Evolutionary conservation across 2,888 invertebrate genomes (phyloP), one percentile per base, ranked within the genome.

Genomic region (Caenorhabditis virilis): DNA sequence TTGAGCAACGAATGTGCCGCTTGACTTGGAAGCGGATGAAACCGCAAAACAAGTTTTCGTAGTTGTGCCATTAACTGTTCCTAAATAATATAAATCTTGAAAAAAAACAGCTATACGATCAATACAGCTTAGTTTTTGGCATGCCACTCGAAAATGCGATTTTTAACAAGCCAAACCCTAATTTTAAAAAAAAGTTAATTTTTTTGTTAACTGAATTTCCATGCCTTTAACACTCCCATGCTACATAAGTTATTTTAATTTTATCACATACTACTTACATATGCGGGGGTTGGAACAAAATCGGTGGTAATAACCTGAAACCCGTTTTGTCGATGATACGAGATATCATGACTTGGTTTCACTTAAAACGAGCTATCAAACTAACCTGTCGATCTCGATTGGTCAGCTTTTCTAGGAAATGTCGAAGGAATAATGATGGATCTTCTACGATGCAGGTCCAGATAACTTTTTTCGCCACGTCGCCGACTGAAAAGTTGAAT

Each of bases 371-470:
- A n/a, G n/a, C n/a, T n/a, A n/a, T n/a, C n/a, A n/a, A n/a, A n/a
- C n/a, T 39, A 47, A 79, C 82, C 71, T 83, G 85, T 76, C 84
- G 82, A 30, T 85, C 84, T 51, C 83, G 83, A 71, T 84, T 80
- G 2, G 98, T 98, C 2, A 99, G 85, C 38, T 95, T 89, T 84
- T 99, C 98, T 39, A 98, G 87, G 43, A 98, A 93, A 83, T 95
- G 95, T 15, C 82, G 59, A 38, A 99, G 87, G 85, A 97, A 98
- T 1, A 99, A 85, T 0, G 95, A 92, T 0, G 95, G 93, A 82
- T 99, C 98, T 86, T 98, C 98, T 0, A 97, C 95, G 42, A 99
- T 87, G 83, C 97, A 98, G 67, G 90, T 90, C 97, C 97, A 97
- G 74, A 97, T 93, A 0, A 95, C 93, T 87, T 95, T 92, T 85